Conservation (phyloP, 2,113 vertebrate genomes). For the Oncorhynchus clarkii region DNA sequence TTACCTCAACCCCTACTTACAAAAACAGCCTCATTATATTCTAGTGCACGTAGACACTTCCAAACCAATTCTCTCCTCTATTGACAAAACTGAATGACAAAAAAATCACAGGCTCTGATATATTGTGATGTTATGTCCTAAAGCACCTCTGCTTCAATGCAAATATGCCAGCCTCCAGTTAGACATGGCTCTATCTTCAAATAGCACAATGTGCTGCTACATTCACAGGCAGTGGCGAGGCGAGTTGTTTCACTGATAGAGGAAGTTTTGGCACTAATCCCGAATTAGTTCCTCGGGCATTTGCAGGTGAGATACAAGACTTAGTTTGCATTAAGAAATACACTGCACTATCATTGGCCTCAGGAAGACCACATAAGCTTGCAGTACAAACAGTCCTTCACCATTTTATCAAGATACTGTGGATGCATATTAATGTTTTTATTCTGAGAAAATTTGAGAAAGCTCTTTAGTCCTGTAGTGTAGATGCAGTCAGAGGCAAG, state of each 20-base stretch:
- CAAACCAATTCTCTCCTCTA: background rate
- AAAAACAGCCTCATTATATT: background rate
- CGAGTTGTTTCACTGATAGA: too few species aligned
- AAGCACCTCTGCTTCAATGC: background rate
- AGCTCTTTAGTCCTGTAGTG: background rate
- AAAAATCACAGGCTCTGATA: background rate
- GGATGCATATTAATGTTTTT: too few species aligned
- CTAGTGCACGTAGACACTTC: background rate
- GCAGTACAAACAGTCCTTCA: too few species aligned
- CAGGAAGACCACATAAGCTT: too few species aligned
- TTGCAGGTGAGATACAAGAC: slow-evolving; percentile 35
- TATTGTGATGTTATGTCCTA: background rate
- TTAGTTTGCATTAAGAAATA: background rate
- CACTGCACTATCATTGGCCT: background rate
- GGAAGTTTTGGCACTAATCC: slow-evolving; percentile 39
- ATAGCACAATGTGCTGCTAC: background rate
- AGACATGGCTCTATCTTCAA: background rate
- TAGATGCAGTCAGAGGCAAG: background rate
- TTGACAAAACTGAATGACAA: background rate
- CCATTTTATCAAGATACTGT: too few species aligned
- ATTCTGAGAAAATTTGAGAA: background rate
- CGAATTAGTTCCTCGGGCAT: slow-evolving; percentile 4
- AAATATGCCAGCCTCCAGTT: background rate
- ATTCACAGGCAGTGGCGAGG: background rate
- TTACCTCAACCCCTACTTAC: background rate